Percentiles rank a stretch among this genome's conserved stretches.
Conservation (phyloP, 2,113 vertebrate species). For the cattle (Bos taurus) region DNA sequence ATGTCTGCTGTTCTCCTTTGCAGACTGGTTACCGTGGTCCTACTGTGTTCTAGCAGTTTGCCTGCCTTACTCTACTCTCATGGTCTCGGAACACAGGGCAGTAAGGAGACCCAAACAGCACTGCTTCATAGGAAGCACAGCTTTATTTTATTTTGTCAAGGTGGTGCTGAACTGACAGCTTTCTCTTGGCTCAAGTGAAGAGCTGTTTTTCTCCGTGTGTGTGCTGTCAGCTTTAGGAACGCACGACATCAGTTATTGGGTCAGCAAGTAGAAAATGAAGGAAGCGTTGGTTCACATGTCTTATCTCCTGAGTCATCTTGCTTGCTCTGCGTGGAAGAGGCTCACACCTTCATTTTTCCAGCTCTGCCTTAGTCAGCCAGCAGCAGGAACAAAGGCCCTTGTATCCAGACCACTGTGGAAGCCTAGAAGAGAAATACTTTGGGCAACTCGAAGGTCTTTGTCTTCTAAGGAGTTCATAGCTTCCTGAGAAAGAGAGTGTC, state of each 20-base stretch:
- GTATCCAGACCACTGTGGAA: neutral
- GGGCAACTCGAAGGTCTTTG: neutral
- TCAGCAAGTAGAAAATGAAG: neutral
- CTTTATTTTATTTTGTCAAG: neutral
- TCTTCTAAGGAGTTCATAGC: neutral
- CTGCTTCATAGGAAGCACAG: neutral
- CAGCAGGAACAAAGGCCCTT: neutral
- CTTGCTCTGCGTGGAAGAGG: neutral
- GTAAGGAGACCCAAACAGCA: neutral
- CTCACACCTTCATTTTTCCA: neutral
- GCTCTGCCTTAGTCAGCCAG: neutral
- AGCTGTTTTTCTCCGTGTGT: neutral
- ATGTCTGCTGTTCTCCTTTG: neutral
- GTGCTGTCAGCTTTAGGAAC: neutral
- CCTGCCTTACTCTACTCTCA: neutral
- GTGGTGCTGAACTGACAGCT: neutral
- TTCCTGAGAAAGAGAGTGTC: neutral
- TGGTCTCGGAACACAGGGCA: neutral
- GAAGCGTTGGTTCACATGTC: neutral
- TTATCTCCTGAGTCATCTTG: neutral
- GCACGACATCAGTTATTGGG: neutral
- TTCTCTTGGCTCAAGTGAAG: neutral
- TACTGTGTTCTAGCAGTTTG: neutral
- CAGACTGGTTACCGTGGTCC: neutral
- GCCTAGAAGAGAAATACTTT: neutral